Evolutionary conservation across 2,797 vertebrate species (phyloP).

Genomic region (Bradypodion ventrale): DNA sequence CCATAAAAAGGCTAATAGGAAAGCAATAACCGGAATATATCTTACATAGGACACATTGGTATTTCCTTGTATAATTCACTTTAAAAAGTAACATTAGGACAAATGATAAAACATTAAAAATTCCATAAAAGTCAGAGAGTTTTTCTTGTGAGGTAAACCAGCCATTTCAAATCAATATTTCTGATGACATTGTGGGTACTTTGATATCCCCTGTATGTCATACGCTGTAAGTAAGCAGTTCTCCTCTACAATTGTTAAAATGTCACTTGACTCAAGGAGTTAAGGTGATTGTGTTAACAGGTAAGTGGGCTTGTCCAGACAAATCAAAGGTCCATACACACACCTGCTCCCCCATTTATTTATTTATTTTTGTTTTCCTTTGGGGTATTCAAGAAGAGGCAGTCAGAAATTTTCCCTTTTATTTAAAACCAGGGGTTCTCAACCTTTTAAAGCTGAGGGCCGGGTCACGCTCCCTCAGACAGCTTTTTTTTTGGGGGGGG

Average conservation of each 20-base stretch:
- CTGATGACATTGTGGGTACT: background rate
- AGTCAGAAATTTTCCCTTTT: background rate
- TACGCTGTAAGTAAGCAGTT: background rate
- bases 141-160: slow-evolving; percentile 10
- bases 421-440: background rate
- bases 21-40: slow-evolving; percentile 38
- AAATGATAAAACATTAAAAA: slow-evolving; percentile 19
- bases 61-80: slow-evolving; percentile 41
- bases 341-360: no score
- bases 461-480: no score
- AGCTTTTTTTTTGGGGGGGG: no score
- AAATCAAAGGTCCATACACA: no score
- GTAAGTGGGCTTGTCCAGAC: background rate
- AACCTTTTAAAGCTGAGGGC: no score
- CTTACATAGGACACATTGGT: background rate
- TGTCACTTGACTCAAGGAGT: background rate
- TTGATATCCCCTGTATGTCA: background rate
- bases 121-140: slow-evolving; percentile 6
- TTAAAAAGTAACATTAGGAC: slow-evolving; percentile 36
- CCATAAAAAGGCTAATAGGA: slow-evolving; percentile 43
- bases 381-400: background rate
- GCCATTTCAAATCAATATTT: background rate
- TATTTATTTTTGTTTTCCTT: no score
- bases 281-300: background rate
- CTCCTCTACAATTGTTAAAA: background rate